phyloP scores from a whole-genome alignment of 2,113 vertebrate species.

The Puntigrus tetrazona region DNA sequence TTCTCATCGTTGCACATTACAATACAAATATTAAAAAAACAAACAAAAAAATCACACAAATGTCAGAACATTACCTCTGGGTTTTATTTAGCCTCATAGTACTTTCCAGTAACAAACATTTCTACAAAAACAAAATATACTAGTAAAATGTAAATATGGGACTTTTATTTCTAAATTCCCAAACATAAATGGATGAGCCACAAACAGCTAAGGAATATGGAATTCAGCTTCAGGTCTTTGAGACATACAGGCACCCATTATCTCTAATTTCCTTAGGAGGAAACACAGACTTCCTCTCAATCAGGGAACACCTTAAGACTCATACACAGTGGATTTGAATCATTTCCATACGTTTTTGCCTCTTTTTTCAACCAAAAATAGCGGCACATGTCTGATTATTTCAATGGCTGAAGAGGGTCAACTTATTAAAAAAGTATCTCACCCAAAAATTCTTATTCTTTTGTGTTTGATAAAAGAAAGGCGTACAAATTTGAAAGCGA shows the following conservation, averaged over 20 bases:
- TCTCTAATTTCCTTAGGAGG: conserved; percentile 41
- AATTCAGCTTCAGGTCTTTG: conserved; percentile 5
- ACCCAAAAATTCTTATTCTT: background rate
- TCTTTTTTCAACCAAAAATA: background rate
- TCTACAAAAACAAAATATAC: conserved; percentile 63
- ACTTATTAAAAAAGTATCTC: background rate
- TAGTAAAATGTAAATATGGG: conserved; percentile 1
- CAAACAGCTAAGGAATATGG: conserved; percentile 24
- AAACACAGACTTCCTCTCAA: conserved; percentile 46
- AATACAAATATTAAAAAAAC: background rate
- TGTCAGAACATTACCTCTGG: background rate
- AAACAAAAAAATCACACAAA: background rate
- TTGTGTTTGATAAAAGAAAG: background rate
- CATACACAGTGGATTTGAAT: conserved; percentile 19
- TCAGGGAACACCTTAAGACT: conserved; percentile 21
- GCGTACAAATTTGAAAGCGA: background rate
- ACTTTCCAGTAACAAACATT: conserved; percentile 39
- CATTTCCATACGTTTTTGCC: conserved; percentile 12
- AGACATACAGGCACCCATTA: background rate
- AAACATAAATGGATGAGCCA: conserved; percentile 9
- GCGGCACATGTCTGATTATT: background rate
- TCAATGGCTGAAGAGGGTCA: background rate
- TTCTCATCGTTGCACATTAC: background rate
- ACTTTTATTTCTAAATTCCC: background rate
- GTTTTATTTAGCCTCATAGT: conserved; percentile 50